Conservation (phyloP, 2,797 vertebrate genomes). For the Xenopus petersii region DNA sequence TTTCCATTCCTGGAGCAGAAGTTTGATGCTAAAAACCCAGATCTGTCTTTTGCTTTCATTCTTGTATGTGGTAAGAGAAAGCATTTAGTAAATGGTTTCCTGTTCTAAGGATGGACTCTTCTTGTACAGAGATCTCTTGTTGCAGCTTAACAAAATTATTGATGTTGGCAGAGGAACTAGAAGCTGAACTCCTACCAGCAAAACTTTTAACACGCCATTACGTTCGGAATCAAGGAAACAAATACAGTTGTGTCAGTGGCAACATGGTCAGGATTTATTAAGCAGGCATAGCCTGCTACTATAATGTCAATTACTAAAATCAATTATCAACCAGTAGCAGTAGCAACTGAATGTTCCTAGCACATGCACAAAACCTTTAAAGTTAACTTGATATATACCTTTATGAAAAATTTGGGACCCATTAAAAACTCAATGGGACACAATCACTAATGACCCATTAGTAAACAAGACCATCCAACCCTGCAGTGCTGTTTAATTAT, state of each 20-base stretch:
- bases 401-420: too few relatives aligned
- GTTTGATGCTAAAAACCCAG: not conserved
- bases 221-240: not conserved
- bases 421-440: too few relatives aligned
- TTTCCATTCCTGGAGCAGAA: not conserved
- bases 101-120: not conserved
- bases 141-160: constrained; percentile 3
- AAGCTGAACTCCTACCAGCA: constrained; percentile 1
- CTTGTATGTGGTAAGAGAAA: not conserved
- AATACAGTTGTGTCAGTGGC: not conserved
- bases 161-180: not conserved
- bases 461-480: too few relatives aligned
- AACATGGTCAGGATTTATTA: not conserved
- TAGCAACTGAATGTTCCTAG: too few relatives aligned
- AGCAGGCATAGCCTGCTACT: not conserved
- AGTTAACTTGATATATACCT: too few relatives aligned
- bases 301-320: not conserved
- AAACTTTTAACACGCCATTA: not conserved
- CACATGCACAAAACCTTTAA: too few relatives aligned
- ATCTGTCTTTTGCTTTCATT: not conserved
- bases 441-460: too few relatives aligned
- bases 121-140: constrained; percentile 12
- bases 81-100: not conserved
- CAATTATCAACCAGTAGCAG: not conserved
- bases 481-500: too few relatives aligned